Evolutionary conservation across 2,888 invertebrate genomes (phyloP).

Genomic region (Campoplex nolae): DNA sequence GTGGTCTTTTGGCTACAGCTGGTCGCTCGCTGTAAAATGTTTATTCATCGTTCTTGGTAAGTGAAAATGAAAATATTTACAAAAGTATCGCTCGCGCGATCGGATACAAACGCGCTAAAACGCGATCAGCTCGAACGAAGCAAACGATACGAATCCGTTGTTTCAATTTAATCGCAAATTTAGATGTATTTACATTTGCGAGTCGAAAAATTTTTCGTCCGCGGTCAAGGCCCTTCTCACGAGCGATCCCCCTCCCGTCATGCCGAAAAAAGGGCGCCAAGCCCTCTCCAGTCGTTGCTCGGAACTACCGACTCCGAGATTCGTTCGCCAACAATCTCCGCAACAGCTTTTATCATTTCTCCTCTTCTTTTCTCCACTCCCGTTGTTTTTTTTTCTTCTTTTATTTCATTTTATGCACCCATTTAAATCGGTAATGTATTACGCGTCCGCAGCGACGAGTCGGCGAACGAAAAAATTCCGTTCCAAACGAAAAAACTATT

Average conservation of each 20-base stretch:
- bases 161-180: too few species aligned
- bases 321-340: background rate
- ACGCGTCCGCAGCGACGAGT: too few species aligned
- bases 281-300: background rate
- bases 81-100: background rate
- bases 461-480: too few species aligned
- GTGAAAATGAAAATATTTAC: slow-evolving; percentile 42
- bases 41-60: slow-evolving; percentile 72
- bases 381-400: too few species aligned
- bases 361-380: background rate
- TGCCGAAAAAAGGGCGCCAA: background rate
- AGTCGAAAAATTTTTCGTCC: background rate
- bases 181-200: background rate
- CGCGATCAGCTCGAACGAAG: too few species aligned
- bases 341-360: background rate
- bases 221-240: slow-evolving; percentile 20
- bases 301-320: background rate
- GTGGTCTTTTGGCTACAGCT: slow-evolving; percentile 60
- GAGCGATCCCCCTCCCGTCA: slow-evolving; percentile 19
- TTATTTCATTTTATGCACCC: too few species aligned
- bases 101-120: background rate
- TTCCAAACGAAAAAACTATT: too few species aligned
- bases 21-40: slow-evolving; percentile 57
- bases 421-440: background rate
- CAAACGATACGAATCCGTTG: too few species aligned